These are phyloP conservation scores for Cichlasoma orientale DNA, from an alignment of 2,797 vertebrate genomes.

Conservation along the genomic window DNA sequence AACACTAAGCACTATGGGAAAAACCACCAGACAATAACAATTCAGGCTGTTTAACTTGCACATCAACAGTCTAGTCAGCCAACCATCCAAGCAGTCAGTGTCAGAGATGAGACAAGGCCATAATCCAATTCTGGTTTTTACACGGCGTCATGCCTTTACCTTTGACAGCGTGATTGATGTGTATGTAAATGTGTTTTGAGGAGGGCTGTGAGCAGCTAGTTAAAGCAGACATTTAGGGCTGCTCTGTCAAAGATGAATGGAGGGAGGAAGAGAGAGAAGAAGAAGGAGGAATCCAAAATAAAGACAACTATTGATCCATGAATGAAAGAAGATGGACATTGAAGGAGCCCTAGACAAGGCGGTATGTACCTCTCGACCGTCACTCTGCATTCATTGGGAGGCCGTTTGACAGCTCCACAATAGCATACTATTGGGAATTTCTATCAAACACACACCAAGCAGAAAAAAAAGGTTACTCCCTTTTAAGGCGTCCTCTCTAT, in stretches of 20 bases:
- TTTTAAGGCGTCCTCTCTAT: constrained; percentile 74
- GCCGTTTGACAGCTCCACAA: constrained; percentile 79
- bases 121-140: constrained; percentile 82
- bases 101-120: constrained; percentile 76
- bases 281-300: constrained; percentile 72
- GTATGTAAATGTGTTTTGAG: constrained; percentile 82
- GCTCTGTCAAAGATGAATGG: constrained; percentile 69
- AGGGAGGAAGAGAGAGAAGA: constrained; percentile 39
- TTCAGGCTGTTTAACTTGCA: constrained; percentile 68
- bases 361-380: constrained; percentile 73
- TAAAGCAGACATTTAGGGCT: constrained; percentile 78
- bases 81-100: constrained; percentile 72
- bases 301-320: constrained; percentile 83
- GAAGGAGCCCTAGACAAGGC: constrained; percentile 66
- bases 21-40: constrained; percentile 61
- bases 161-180: constrained; percentile 81
- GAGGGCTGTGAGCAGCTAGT: constrained; percentile 78
- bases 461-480: constrained; percentile 74
- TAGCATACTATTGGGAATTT: constrained; percentile 67
- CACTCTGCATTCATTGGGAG: constrained; percentile 75
- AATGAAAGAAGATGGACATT: constrained; percentile 77
- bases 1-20: constrained; percentile 28
- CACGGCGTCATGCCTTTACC: constrained; percentile 78
- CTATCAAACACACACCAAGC: constrained; percentile 70
- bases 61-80: constrained; percentile 76